A percentile compares a stretch with the other conserved stretches of the same genome.
phyloP scores from a whole-genome alignment of 2,888 invertebrate genomes.

The Synanthedon andrenaeformis region DNA sequence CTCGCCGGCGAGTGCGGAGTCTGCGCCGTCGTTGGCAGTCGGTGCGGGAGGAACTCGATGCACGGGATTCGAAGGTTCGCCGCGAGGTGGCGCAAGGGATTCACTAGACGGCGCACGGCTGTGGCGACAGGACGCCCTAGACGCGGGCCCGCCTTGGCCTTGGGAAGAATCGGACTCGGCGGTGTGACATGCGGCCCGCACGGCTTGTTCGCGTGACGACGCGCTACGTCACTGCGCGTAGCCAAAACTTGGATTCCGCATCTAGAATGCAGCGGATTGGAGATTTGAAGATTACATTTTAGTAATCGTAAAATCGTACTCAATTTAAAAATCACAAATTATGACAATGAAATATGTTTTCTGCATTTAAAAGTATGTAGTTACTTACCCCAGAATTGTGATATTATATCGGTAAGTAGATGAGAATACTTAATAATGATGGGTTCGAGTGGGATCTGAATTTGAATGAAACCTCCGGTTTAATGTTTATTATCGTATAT shows the following conservation, averaged over 20 bases:
- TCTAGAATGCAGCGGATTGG: background rate
- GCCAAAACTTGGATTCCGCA: slow-evolving; percentile 8
- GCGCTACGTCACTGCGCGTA: slow-evolving; percentile 8
- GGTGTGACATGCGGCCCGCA: slow-evolving; percentile 31
- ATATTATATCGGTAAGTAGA: slow-evolving; percentile 37
- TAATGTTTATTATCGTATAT: too few species aligned
- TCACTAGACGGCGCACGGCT: slow-evolving; percentile 32
- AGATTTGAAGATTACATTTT: background rate
- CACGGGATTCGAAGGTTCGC: slow-evolving; percentile 26
- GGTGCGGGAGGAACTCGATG: slow-evolving; percentile 4
- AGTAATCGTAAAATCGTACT: slow-evolving; percentile 1
- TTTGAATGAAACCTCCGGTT: too few species aligned
- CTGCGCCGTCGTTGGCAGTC: slow-evolving; percentile 27
- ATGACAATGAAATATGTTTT: slow-evolving; percentile 11
- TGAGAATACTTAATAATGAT: slow-evolving; percentile 13
- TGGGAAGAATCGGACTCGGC: slow-evolving; percentile 63
- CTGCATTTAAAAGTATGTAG: slow-evolving; percentile 49
- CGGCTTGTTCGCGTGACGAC: slow-evolving; percentile 1
- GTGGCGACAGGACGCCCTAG: slow-evolving; percentile 65
- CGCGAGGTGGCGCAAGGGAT: slow-evolving; percentile 29
- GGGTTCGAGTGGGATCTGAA: too few species aligned
- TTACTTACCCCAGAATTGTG: slow-evolving; percentile 34
- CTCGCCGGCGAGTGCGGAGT: slow-evolving; percentile 15
- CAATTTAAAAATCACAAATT: slow-evolving; percentile 6
- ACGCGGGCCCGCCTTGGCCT: slow-evolving; percentile 59